These are phyloP conservation scores for Drosophila rhopaloa DNA, from an alignment of 1,140 invertebrate species.

Conservation along the genomic window DNA sequence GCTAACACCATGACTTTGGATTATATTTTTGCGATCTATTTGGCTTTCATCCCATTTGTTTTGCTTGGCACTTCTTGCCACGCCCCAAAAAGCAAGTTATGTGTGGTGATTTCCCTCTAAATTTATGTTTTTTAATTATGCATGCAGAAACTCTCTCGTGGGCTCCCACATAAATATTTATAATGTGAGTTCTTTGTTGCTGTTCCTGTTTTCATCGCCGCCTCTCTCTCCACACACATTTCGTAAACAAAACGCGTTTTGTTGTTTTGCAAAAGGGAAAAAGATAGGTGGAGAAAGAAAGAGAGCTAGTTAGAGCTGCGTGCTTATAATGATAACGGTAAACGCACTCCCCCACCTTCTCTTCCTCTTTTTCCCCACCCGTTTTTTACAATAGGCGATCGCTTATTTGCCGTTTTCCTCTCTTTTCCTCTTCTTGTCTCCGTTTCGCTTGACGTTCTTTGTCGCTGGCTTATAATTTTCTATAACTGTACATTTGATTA, in stretches of 20 bases:
- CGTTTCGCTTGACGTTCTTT: conserved; percentile 50
- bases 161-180: conserved; percentile 62
- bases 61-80: conserved; percentile 63
- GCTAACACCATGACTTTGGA: no score
- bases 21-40: conserved; percentile 8
- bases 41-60: conserved; percentile 64
- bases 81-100: conserved; percentile 41
- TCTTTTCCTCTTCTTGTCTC: not conserved
- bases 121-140: conserved; percentile 64
- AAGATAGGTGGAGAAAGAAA: not conserved
- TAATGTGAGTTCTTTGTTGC: conserved; percentile 50
- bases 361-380: not conserved
- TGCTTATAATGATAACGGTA: conserved; percentile 74
- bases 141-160: conserved; percentile 63
- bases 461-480: conserved; percentile 74
- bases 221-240: conserved; percentile 60
- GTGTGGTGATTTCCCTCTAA: conserved; percentile 14
- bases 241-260: conserved; percentile 81
- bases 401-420: conserved; percentile 9
- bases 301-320: conserved; percentile 47
- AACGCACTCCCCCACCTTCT: conserved; percentile 15
- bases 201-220: conserved; percentile 68
- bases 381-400: conserved; percentile 26
- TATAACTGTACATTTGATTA: conserved; percentile 71
- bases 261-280: conserved; percentile 54